These are phyloP conservation scores for Antechinus flavipes DNA, from an alignment of 2,113 vertebrate genomes.

Conservation along the genomic window DNA sequence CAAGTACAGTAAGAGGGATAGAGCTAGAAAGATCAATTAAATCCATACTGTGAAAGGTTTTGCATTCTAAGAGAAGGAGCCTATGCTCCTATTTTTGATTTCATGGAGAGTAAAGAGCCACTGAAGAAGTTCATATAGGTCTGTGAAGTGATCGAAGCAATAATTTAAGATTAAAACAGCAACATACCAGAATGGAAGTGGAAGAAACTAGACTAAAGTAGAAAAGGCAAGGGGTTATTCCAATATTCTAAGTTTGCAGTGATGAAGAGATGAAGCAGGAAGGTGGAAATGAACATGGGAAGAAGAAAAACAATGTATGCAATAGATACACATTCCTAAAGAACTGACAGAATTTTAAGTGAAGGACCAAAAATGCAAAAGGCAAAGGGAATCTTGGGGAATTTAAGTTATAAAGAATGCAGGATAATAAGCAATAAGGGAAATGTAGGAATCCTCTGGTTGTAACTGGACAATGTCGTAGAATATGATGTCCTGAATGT, in stretches of 20 bases:
- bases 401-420: neutral
- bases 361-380: slow-evolving; percentile 9
- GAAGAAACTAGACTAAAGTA: slow-evolving; percentile 4
- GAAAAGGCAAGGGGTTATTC: neutral
- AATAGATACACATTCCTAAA: neutral
- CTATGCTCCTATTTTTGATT: too few species aligned
- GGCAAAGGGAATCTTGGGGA: neutral
- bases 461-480: neutral
- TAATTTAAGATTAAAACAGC: neutral
- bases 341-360: neutral
- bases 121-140: neutral
- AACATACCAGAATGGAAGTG: neutral
- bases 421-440: neutral
- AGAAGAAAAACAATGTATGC: neutral
- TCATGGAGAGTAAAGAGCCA: neutral
- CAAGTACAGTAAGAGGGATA: neutral
- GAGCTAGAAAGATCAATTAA: neutral
- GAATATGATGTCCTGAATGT: neutral
- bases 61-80: too few species aligned
- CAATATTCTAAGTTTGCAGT: slow-evolving; percentile 5
- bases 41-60: neutral
- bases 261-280: neutral
- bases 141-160: neutral
- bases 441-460: slow-evolving; percentile 21
- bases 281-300: neutral